Percentiles rank a stretch among this genome's conserved stretches.
These are phyloP conservation scores for Arge pagana DNA, from an alignment of 2,888 invertebrate genomes.

Conservation along the genomic window DNA sequence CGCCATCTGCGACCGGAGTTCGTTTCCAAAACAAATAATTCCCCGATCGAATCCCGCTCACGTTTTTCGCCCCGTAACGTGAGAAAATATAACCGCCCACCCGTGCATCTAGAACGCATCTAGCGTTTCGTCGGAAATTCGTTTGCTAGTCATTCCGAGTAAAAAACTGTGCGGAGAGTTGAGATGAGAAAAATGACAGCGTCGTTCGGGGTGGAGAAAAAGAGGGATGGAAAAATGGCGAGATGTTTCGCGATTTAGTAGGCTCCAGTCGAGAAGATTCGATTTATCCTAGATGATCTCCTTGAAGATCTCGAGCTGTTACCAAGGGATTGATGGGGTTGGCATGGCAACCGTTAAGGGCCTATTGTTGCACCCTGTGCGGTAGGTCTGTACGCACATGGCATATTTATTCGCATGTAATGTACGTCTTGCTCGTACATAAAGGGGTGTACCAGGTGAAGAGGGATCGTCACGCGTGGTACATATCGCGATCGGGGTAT, in stretches of 20 bases:
- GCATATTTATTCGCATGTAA: slow-evolving; percentile 56
- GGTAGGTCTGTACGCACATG: slow-evolving; percentile 39
- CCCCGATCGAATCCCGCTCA: background rate
- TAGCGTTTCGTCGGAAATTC: no score
- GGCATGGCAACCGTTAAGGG: slow-evolving; percentile 53
- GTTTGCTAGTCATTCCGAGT: no score
- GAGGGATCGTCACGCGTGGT: background rate
- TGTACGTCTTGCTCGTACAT: slow-evolving; percentile 27
- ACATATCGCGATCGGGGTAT: no score
- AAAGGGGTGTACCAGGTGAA: slow-evolving; percentile 19
- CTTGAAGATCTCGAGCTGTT: slow-evolving; percentile 59
- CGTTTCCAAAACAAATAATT: background rate
- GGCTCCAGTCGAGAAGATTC: no score
- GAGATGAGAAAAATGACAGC: no score
- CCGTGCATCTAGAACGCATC: no score
- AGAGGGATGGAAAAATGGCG: no score
- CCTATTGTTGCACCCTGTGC: slow-evolving; percentile 57
- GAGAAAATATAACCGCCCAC: slow-evolving; percentile 11
- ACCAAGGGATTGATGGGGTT: slow-evolving; percentile 59
- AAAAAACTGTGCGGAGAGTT: no score
- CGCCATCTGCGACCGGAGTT: slow-evolving; percentile 14
- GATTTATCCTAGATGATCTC: slow-evolving; percentile 35
- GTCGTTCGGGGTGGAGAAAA: no score
- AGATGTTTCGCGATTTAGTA: no score
- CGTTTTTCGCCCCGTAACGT: background rate